Evolutionary conservation across 2,888 invertebrate genomes (phyloP).

Genomic region (Chironomus tentans): DNA sequence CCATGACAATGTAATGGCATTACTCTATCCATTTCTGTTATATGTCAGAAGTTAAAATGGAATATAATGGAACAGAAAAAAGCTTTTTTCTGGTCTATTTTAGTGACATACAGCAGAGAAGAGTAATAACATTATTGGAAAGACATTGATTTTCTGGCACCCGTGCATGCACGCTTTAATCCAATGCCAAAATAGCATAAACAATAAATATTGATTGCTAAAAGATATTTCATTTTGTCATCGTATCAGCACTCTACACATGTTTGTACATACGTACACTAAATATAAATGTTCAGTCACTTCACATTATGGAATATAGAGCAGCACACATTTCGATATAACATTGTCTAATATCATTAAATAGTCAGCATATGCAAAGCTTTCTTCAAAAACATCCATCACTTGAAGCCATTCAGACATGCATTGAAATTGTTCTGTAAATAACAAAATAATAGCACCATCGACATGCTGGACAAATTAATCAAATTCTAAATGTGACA

Average conservation of each 20-base stretch:
- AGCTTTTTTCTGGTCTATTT: no score
- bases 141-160: background rate
- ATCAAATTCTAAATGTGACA: constrained; percentile 3
- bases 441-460: background rate
- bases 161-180: background rate
- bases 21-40: background rate
- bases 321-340: background rate
- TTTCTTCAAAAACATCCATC: background rate
- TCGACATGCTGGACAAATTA: background rate
- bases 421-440: background rate
- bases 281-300: background rate
- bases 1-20: constrained; percentile 15
- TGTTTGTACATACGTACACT: background rate
- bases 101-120: background rate
- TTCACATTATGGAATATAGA: background rate
- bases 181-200: background rate
- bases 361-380: background rate
- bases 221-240: background rate
- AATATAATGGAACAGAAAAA: no score
- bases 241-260: background rate
- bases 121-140: background rate
- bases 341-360: no score
- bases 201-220: background rate
- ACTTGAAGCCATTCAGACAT: background rate
- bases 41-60: background rate